Conservation (phyloP, 2,113 vertebrate species). For the Phrynocephalus versicolor region DNA sequence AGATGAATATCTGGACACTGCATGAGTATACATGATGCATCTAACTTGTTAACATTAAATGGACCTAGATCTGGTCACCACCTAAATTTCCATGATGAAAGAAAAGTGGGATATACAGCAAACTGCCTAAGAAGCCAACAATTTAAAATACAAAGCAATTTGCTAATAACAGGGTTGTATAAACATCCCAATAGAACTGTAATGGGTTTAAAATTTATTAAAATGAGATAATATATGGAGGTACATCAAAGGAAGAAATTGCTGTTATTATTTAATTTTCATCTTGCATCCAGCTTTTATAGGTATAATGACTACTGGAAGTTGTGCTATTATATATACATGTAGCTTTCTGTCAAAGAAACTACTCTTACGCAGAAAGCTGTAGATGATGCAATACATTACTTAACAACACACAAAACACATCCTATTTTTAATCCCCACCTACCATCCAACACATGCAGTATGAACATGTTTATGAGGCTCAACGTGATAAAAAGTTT, state of each 20-base stretch:
- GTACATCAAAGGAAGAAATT: background rate
- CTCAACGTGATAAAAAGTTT: background rate
- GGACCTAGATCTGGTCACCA: too few relatives aligned
- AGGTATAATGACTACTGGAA: too few relatives aligned
- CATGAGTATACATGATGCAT: background rate
- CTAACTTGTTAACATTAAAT: background rate
- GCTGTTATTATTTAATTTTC: too few relatives aligned
- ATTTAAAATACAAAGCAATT: too few relatives aligned
- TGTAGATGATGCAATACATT: background rate
- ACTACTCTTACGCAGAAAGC: background rate
- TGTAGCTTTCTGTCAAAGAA: too few relatives aligned
- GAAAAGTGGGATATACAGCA: too few relatives aligned
- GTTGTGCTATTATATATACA: too few relatives aligned
- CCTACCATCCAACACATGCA: background rate
- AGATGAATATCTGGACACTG: too few relatives aligned
- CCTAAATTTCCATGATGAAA: background rate
- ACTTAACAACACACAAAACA: background rate
- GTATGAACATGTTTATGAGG: background rate
- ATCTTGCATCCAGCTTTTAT: too few relatives aligned
- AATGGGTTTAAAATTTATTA: slow-evolving; percentile 11
- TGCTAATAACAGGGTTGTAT: background rate
- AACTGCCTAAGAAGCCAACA: too few relatives aligned
- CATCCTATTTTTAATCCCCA: background rate
- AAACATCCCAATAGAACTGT: slow-evolving; percentile 4
- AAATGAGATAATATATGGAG: background rate